Evolutionary conservation across 2,113 vertebrate genomes (phyloP).

Genomic region (Pogonocichla stellata): DNA sequence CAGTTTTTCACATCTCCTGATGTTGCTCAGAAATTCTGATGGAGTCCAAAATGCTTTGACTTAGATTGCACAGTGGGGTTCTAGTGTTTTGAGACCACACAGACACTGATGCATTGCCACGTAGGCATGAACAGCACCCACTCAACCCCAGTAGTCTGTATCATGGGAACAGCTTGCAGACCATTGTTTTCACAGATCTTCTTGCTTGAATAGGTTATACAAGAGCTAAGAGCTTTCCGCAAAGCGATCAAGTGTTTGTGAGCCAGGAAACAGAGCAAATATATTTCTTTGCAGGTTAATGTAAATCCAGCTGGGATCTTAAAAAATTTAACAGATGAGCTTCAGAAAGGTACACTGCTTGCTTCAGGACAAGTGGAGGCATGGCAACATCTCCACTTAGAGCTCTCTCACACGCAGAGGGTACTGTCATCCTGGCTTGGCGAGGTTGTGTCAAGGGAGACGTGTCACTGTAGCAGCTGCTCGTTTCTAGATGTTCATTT

Average conservation of each 20-base stretch:
- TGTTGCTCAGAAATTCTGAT: background rate
- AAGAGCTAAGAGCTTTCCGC: constrained; percentile 33
- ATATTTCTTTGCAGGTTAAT: constrained; percentile 32
- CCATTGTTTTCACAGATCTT: constrained; percentile 7
- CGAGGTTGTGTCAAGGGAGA: background rate
- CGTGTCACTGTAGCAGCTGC: background rate
- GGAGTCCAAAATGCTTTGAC: background rate
- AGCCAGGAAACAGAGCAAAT: constrained; percentile 20
- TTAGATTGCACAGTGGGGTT: background rate
- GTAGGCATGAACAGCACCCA: background rate
- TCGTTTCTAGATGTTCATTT: constrained; percentile 19
- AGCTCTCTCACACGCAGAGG: background rate
- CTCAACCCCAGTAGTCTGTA: background rate
- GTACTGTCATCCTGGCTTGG: background rate
- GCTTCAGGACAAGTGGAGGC: background rate
- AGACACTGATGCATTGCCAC: background rate
- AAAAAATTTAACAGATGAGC: constrained; percentile 11
- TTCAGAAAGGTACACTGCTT: background rate
- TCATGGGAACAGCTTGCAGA: background rate
- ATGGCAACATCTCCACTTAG: background rate
- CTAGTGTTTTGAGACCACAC: background rate
- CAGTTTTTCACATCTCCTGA: background rate
- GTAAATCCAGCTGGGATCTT: constrained; percentile 15
- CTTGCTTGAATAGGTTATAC: constrained; percentile 53
- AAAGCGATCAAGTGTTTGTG: constrained; percentile 9